A percentile compares a stretch with the other conserved stretches of the same genome.
Conservation (phyloP, 2,888 invertebrate genomes). For the Philereme transversata region DNA sequence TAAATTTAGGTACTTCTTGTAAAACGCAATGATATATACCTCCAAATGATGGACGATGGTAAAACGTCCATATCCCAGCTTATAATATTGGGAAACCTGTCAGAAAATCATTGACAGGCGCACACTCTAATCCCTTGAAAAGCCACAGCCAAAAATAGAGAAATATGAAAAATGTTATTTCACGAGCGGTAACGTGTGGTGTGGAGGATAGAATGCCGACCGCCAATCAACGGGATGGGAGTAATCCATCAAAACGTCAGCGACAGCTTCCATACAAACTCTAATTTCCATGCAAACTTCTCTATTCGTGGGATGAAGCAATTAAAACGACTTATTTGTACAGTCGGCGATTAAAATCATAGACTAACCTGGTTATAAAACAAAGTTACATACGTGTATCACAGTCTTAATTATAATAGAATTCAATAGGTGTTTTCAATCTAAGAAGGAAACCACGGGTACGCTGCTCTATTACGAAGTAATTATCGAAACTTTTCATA, state of each 20-base stretch:
- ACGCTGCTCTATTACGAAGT: no score
- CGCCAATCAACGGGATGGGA: constrained; percentile 70
- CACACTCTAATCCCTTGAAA: constrained; percentile 21
- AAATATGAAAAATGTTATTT: constrained; percentile 29
- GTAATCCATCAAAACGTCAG: constrained; percentile 66
- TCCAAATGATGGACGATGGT: no score
- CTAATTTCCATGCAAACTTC: constrained; percentile 56
- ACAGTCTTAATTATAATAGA: no score
- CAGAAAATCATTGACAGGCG: constrained; percentile 5
- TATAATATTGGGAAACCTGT: background rate
- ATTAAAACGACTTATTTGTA: constrained; percentile 55
- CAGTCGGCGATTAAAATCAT: constrained; percentile 15
- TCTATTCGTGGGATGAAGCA: constrained; percentile 46
- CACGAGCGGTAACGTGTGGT: constrained; percentile 27
- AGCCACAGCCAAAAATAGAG: constrained; percentile 16
- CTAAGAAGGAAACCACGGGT: no score
- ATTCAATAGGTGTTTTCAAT: no score
- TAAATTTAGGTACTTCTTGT: no score
- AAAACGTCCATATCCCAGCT: background rate
- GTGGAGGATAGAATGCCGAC: constrained; percentile 47
- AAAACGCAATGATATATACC: no score
- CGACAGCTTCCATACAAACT: constrained; percentile 42
- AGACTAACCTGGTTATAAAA: no score
- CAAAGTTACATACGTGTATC: no score
- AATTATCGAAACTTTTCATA: no score